A percentile compares a stretch with the other conserved stretches of the same genome.
These are phyloP conservation scores for Epinephelus cyanopodus DNA, from an alignment of 2,113 vertebrate genomes.

Conservation along the genomic window DNA sequence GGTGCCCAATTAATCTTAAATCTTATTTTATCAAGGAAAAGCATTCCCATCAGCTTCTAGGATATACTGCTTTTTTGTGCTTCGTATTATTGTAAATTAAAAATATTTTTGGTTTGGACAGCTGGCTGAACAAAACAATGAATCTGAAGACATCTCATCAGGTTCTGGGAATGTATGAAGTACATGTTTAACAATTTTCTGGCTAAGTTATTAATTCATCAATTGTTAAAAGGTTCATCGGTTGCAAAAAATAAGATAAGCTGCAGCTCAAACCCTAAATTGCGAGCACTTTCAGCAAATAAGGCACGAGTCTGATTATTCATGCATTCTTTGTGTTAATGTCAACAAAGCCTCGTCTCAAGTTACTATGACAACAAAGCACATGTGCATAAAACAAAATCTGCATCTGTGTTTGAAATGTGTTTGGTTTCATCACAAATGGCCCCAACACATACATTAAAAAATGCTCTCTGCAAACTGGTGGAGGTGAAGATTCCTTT, in stretches of 20 bases:
- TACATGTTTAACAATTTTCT: background rate
- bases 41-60: background rate
- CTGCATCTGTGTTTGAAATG: slow-evolving; percentile 17
- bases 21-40: background rate
- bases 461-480: background rate
- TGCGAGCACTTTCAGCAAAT: background rate
- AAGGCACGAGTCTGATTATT: background rate
- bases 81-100: background rate
- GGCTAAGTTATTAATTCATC: background rate
- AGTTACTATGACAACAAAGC: slow-evolving; percentile 30
- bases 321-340: background rate
- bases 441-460: background rate
- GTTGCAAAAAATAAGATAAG: background rate
- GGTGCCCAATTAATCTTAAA: background rate
- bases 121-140: background rate
- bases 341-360: background rate
- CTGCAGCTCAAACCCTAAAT: background rate
- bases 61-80: too few species aligned
- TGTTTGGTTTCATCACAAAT: slow-evolving; percentile 23
- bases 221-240: too few species aligned
- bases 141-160: background rate
- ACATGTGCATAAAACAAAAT: slow-evolving; percentile 5
- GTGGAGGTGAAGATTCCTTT: slow-evolving; percentile 13
- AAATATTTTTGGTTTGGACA: background rate
- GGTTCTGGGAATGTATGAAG: background rate